Evolutionary conservation across 2,888 invertebrate species (phyloP).

Genomic region (Ryuthela nishihirai): DNA sequence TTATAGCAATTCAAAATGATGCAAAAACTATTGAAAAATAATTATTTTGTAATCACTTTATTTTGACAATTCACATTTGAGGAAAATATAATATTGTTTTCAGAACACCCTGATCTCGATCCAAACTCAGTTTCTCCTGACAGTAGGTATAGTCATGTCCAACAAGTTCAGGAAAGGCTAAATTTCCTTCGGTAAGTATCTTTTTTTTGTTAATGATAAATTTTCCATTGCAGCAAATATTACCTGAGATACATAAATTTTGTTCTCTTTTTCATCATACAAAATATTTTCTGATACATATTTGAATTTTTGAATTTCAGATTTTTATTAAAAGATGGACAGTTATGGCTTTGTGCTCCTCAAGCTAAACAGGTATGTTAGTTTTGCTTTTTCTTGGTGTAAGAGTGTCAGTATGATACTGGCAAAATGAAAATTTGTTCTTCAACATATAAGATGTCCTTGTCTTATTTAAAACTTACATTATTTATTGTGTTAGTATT

Average conservation of each 20-base stretch:
- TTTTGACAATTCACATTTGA: too few relatives aligned
- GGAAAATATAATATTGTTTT: slow-evolving; percentile 42
- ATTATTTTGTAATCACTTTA: too few relatives aligned
- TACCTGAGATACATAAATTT: too few relatives aligned
- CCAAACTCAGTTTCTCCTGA: slow-evolving; percentile 61
- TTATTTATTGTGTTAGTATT: too few relatives aligned
- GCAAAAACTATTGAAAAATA: too few relatives aligned
- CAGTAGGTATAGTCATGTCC: slow-evolving; percentile 82
- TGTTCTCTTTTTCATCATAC: too few relatives aligned
- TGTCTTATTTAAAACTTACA: too few relatives aligned
- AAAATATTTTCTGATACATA: too few relatives aligned
- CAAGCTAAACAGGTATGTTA: slow-evolving; percentile 75
- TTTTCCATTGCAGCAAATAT: too few relatives aligned
- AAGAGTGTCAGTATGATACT: neutral
- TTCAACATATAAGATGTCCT: neutral
- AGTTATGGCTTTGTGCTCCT: slow-evolving; percentile 92
- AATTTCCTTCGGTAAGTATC: slow-evolving; percentile 65
- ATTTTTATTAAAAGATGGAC: slow-evolving; percentile 90
- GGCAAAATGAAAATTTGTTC: neutral
- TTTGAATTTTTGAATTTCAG: slow-evolving; percentile 54
- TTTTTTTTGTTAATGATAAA: neutral
- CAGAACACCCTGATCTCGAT: slow-evolving; percentile 71
- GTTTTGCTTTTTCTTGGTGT: neutral
- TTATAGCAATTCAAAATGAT: too few relatives aligned
- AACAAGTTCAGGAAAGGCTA: slow-evolving; percentile 89